Evolutionary conservation across 2,797 vertebrate species (phyloP).

Genomic region (Clarias laeviceps): DNA sequence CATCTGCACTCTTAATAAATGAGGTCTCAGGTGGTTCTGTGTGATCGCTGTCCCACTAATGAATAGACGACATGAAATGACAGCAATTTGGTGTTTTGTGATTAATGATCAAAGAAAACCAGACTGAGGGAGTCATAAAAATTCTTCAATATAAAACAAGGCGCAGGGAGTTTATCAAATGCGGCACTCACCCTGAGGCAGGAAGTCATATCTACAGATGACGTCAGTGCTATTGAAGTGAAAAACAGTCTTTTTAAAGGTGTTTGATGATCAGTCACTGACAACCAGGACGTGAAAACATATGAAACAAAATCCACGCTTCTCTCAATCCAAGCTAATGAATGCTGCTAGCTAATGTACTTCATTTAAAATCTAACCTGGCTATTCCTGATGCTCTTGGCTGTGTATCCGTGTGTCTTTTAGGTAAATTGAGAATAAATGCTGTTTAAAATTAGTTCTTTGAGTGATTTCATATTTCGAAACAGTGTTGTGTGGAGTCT

Average conservation of each 20-base stretch:
- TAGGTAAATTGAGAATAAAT: background rate
- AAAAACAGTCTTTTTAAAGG: background rate
- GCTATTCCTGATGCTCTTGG: background rate
- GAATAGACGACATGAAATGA: background rate
- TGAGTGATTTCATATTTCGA: background rate
- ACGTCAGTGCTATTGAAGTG: background rate
- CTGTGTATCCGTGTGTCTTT: background rate
- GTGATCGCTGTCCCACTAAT: background rate
- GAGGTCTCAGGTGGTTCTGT: background rate
- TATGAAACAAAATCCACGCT: background rate
- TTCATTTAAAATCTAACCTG: background rate
- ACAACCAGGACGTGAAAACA: background rate
- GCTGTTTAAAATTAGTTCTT: background rate
- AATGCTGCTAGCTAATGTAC: background rate
- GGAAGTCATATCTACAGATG: background rate
- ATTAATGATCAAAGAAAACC: background rate
- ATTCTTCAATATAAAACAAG: background rate
- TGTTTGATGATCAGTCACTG: background rate
- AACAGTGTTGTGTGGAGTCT: constrained; percentile 56
- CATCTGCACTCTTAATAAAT: background rate
- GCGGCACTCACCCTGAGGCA: background rate
- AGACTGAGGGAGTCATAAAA: constrained; percentile 1
- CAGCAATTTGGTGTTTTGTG: background rate
- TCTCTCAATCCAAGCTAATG: background rate
- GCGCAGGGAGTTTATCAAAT: background rate